Conservation (phyloP, 2,113 vertebrate species). For the Psittacula cyanocephala region DNA sequence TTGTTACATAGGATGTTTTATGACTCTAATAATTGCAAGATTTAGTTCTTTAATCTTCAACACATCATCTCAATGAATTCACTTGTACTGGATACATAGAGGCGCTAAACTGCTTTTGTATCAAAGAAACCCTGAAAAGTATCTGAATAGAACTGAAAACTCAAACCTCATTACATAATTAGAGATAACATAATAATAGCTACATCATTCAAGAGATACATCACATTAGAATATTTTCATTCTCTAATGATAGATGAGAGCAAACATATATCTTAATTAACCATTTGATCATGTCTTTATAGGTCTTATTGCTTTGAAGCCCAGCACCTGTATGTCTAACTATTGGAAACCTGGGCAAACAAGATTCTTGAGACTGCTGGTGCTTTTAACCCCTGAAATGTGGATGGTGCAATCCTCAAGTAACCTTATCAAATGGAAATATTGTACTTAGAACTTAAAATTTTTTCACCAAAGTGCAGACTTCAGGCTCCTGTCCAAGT, state of each 20-base stretch:
- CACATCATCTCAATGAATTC: slow-evolving; percentile 12
- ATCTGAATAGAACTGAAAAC: neutral
- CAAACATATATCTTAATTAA: neutral
- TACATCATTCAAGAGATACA: neutral
- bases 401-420: neutral
- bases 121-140: neutral
- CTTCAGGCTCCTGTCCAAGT: neutral
- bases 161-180: neutral
- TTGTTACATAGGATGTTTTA: slow-evolving; percentile 23
- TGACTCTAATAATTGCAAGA: slow-evolving; percentile 14
- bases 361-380: neutral
- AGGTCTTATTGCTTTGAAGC: neutral
- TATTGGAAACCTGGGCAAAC: neutral
- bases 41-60: slow-evolving; percentile 38
- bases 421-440: neutral
- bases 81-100: neutral
- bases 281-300: neutral
- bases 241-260: neutral
- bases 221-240: neutral
- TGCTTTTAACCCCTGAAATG: neutral
- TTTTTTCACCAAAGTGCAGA: neutral
- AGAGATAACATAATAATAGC: neutral
- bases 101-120: neutral
- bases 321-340: neutral
- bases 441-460: neutral